Percentiles rank a stretch among this genome's conserved stretches.
phyloP scores from a whole-genome alignment of 1,140 invertebrate species.

The Carcinoscorpius rotundicauda region DNA sequence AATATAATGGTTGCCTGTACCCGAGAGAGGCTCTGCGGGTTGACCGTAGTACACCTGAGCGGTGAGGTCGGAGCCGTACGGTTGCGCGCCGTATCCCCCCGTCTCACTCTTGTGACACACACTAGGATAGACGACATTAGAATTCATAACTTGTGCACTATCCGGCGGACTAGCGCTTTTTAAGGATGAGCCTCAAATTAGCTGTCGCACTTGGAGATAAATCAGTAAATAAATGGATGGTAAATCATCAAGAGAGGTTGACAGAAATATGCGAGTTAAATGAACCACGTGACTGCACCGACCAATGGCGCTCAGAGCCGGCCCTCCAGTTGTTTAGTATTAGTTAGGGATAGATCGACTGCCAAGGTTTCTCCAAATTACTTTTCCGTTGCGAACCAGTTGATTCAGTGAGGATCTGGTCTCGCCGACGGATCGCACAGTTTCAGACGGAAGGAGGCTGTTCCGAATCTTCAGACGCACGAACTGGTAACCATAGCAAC shows the following conservation, averaged over 20 bases:
- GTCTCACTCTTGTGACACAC: slow-evolving; percentile 12
- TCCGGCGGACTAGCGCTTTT: background rate
- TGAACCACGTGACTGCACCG: slow-evolving; percentile 3
- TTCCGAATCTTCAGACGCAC: too few relatives aligned
- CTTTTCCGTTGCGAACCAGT: background rate
- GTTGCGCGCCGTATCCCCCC: slow-evolving; percentile 1
- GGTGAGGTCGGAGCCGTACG: slow-evolving; percentile 61
- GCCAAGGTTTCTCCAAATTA: slow-evolving; percentile 3
- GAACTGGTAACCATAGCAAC: too few relatives aligned
- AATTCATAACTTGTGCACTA: slow-evolving; percentile 7
- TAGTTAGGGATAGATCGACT: slow-evolving; percentile 7
- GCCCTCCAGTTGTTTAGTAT: slow-evolving; percentile 1
- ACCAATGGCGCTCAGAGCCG: background rate
- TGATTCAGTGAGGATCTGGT: background rate
- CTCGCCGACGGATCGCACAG: background rate
- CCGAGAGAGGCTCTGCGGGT: background rate
- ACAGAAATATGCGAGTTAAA: slow-evolving; percentile 17
- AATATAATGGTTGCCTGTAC: slow-evolving; percentile 8
- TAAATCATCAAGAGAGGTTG: slow-evolving; percentile 19
- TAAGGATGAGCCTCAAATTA: slow-evolving; percentile 17
- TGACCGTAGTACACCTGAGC: slow-evolving; percentile 12
- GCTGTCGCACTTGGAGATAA: slow-evolving; percentile 21
- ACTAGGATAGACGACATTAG: slow-evolving; percentile 19
- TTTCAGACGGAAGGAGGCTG: too few relatives aligned
- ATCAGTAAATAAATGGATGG: slow-evolving; percentile 23